Evolutionary conservation across 2,113 vertebrate species (phyloP), one percentile per base, ranked within the genome.

Genomic region (Scophthalmus maximus): DNA sequence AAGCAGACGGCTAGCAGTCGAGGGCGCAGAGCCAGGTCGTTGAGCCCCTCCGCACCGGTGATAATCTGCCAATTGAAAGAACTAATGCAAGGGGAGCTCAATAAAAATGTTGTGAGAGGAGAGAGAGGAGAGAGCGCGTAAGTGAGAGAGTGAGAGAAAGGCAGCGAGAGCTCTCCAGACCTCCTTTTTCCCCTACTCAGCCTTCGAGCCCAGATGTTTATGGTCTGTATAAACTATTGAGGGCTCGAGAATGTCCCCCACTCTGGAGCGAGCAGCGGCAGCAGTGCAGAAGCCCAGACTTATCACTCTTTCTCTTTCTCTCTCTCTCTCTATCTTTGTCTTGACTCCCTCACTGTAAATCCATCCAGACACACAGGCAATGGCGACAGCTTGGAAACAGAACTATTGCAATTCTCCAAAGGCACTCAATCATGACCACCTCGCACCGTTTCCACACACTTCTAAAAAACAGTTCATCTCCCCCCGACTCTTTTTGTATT

Each of bases 211-310:
- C 92, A 92, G 87, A 93, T 92, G 93, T 92, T 93, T 94, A 94
- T 90, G 89, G 93, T 88, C 90, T 91, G 91, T 90, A 89, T 93
- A 93, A 94, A 93, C 91, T 91, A 92, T 93, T 87, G 90, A 92
- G 90, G 89, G 83, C 74, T 84, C 65, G 86, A 89, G 88, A 93
- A 88, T 92, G 86, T 93, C 91, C 91, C 85, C 88, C 89, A 88
- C 88, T 92, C 89, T 71, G 57, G 64, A 78, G 82, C 20, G 22
- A 88, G 83, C 71, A 76, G 79, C 71, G 73, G 79, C 72, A 86
- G 82, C 51, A 53, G 72, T 64, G 91, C 85, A 82, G 89, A 82
- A 90, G 86, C 88, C 86, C 86, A 86, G 89, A 90, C 88, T 91
- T 91, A 89, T 91, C 87, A 77, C 91, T 79, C 84, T 83, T 76